Percentiles rank a stretch among this genome's conserved stretches.
Evolutionary conservation across 2,113 vertebrate species (phyloP).

Genomic region (Dasyornis broadbenti): DNA sequence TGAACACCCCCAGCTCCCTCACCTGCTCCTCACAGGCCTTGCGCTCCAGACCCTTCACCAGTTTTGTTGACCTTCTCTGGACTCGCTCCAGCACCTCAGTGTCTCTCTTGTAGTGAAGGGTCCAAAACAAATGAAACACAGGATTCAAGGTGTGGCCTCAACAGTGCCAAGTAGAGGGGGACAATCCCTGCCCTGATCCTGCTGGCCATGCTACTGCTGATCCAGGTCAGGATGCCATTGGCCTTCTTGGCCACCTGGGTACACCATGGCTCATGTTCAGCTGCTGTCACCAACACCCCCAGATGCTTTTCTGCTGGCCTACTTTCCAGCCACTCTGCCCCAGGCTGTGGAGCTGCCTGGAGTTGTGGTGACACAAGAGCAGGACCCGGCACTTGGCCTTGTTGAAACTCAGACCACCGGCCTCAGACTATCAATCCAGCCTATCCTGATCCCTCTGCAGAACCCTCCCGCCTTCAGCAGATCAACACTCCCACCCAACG

Average conservation of each 20-base stretch:
- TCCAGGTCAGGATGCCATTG: neutral
- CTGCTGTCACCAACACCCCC: neutral
- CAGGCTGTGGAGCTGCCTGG: neutral
- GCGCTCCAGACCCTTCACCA: neutral
- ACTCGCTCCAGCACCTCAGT: neutral
- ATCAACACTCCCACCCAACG: accelerated
- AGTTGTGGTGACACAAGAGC: neutral
- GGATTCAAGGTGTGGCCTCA: accelerated
- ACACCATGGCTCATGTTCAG: neutral
- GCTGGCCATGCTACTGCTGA: neutral
- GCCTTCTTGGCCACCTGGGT: neutral
- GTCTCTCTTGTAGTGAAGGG: neutral
- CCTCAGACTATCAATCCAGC: neutral
- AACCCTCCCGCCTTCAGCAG: neutral
- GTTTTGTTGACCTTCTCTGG: accelerated
- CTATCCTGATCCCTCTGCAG: neutral
- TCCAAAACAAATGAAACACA: neutral
- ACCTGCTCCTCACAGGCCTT: neutral
- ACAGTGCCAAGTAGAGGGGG: neutral
- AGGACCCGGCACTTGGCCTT: accelerated
- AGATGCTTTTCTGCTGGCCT: neutral
- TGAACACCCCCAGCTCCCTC: neutral
- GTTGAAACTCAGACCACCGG: neutral
- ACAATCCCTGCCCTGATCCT: neutral
- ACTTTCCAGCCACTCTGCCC: neutral